These are phyloP conservation scores for Lacerta viridis DNA, from an alignment of 2,797 vertebrate species.

Conservation along the genomic window DNA sequence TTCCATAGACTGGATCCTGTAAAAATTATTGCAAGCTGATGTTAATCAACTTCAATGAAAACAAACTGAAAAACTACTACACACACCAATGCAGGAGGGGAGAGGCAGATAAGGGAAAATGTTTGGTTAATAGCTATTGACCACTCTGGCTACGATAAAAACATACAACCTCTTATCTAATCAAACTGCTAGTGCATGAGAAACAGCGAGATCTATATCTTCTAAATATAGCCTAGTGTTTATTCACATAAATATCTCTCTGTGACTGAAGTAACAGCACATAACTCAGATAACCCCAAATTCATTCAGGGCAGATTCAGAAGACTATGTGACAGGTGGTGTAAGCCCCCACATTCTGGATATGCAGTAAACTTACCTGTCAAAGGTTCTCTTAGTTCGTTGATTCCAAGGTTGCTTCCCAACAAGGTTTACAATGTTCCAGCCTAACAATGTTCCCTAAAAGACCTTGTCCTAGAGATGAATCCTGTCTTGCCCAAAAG, in stretches of 20 bases:
- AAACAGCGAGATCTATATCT: neutral
- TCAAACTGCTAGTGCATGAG: neutral
- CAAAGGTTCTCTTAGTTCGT: neutral
- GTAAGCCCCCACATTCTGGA: neutral
- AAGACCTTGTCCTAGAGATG: neutral
- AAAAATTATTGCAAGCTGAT: constrained; percentile 48
- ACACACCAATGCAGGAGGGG: neutral
- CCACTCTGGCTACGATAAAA: neutral
- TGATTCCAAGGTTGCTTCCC: neutral
- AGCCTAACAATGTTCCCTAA: neutral
- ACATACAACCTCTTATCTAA: neutral
- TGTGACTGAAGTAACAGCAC: neutral
- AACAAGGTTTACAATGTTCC: neutral
- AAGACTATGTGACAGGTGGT: neutral
- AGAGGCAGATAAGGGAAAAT: neutral
- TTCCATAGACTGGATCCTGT: constrained; percentile 96
- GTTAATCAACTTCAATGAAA: constrained; percentile 27
- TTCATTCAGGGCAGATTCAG: neutral
- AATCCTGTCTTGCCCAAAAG: neutral
- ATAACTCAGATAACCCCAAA: neutral
- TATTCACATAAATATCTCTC: neutral
- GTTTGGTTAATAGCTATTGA: neutral
- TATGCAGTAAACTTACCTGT: neutral
- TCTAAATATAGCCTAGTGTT: neutral
- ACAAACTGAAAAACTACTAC: constrained; percentile 12